phyloP scores from a whole-genome alignment of 92 coral and sea anemone species.

The Galaxea fascicularis region DNA sequence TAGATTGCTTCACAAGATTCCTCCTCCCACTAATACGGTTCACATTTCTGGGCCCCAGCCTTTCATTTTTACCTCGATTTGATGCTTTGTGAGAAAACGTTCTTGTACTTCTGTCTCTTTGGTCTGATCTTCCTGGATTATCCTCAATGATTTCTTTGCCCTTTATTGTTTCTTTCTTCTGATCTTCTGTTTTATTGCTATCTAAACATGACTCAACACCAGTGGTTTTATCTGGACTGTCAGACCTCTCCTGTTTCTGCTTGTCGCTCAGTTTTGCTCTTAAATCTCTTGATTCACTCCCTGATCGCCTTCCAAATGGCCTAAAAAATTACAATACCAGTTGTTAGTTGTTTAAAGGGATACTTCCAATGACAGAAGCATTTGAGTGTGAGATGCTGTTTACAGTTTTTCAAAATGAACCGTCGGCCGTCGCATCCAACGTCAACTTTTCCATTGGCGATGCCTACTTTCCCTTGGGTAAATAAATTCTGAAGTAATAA shows the following conservation, averaged over 20 bases:
- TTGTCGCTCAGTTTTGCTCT: neutral
- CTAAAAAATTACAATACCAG: neutral
- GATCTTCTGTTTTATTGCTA: neutral
- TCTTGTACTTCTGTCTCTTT: neutral
- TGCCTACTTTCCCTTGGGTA: too few species aligned
- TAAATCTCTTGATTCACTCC: slow-evolving; percentile 23
- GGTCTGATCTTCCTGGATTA: neutral
- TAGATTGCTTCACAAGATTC: neutral
- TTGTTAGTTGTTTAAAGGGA: neutral
- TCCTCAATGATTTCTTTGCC: neutral
- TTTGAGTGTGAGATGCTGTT: too few species aligned
- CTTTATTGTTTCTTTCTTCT: neutral
- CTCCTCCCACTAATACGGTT: neutral
- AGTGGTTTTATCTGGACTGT: neutral
- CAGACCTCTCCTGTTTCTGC: slow-evolving; percentile 22
- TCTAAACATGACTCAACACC: neutral
- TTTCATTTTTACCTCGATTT: neutral
- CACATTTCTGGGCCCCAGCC: neutral
- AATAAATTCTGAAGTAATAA: too few species aligned
- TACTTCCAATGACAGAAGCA: neutral
- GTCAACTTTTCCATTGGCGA: too few species aligned
- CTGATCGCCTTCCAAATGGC: slow-evolving; percentile 21
- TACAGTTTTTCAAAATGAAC: too few species aligned
- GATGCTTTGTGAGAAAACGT: too few species aligned
- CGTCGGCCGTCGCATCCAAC: too few species aligned